Evolutionary conservation across 2,113 vertebrate genomes (phyloP), one percentile per base, ranked within the genome.

Genomic region (Bujurquina vittata): DNA sequence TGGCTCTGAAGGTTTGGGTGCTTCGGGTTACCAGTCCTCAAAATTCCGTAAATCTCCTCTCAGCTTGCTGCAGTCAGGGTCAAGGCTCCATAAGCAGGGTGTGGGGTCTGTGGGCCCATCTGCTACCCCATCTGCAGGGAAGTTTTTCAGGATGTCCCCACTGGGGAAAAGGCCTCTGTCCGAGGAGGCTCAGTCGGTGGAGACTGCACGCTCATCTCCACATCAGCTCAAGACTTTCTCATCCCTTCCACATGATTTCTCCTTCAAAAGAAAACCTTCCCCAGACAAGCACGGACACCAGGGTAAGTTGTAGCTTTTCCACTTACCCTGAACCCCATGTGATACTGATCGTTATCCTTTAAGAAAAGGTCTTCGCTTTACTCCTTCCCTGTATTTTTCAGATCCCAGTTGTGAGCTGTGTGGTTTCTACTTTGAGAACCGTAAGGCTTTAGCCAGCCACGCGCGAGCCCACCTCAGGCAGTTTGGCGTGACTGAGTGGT

Each of bases 401-500:
- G 98, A 98, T 87, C 97, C 97, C 55, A 97, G 97, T 90, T 99
- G 98, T 7, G 98, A 99, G 94, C 95, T 99, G 7, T 99, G 98
- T 5, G 98, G 97, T 33, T 97, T 98, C 83, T 98, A 96, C 96
- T 99, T 99, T 46, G 98, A 99, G 92, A 99, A 99, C 94, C 96
- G 98, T 4, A 99, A 99, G 90, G 98, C 98, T 0, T 88, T 99
- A 92, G 98, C 98, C 31, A 99, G 98, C 95, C 98, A 98, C 1
- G 97, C 98, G 0, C 95, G 97, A 8, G 97, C 98, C 0, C 98
- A 99, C 87, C 96, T 99, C 73, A 92, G 98, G n/a, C 98, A 99
- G 85, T 99, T 99, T 4, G 98, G 98, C 0, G 97, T 99, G 93
- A 99, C 98, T 0, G 98, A 99, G 79, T 99, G 98, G 98, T 98